A percentile compares a stretch with the other conserved stretches of the same genome.
Conservation (phyloP, 2,113 vertebrate genomes). For the Genyomyrus donnyi region DNA sequence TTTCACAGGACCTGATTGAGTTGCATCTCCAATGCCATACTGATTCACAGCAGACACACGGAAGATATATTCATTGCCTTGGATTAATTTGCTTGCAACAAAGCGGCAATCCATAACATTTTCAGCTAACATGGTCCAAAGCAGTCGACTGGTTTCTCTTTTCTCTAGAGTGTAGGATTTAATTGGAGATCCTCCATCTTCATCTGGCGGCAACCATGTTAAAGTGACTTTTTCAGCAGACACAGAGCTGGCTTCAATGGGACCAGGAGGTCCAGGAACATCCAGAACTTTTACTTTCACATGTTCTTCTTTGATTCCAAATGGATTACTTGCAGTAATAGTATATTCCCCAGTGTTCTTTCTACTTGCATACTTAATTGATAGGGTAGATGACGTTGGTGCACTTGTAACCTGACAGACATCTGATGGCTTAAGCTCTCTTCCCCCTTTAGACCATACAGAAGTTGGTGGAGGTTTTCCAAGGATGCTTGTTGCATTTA, state of each 20-base stretch:
- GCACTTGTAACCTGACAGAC: constrained; percentile 74
- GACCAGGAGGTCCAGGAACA: constrained; percentile 89
- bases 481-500: constrained; percentile 83
- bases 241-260: constrained; percentile 84
- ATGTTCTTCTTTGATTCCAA: constrained; percentile 86
- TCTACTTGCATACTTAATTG: constrained; percentile 83
- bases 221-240: constrained; percentile 94
- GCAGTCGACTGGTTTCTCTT: constrained; percentile 92
- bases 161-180: constrained; percentile 93
- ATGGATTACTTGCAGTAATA: constrained; percentile 93
- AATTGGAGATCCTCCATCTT: constrained; percentile 87
- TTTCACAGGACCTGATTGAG: constrained; percentile 83
- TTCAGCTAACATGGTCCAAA: constrained; percentile 92
- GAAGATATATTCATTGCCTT: constrained; percentile 97
- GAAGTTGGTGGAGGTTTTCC: constrained; percentile 91
- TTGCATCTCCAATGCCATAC: constrained; percentile 84
- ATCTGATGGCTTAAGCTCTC: constrained; percentile 88
- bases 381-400: constrained; percentile 80
- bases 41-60: constrained; percentile 90
- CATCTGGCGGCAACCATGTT: constrained; percentile 88
- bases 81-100: constrained; percentile 83
- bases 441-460: constrained; percentile 88
- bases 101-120: constrained; percentile 82
- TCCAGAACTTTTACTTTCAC: constrained; percentile 92
- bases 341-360: constrained; percentile 96